Conservation (phyloP, 2,888 invertebrate genomes). For the Lepidochitona cinerea region DNA sequence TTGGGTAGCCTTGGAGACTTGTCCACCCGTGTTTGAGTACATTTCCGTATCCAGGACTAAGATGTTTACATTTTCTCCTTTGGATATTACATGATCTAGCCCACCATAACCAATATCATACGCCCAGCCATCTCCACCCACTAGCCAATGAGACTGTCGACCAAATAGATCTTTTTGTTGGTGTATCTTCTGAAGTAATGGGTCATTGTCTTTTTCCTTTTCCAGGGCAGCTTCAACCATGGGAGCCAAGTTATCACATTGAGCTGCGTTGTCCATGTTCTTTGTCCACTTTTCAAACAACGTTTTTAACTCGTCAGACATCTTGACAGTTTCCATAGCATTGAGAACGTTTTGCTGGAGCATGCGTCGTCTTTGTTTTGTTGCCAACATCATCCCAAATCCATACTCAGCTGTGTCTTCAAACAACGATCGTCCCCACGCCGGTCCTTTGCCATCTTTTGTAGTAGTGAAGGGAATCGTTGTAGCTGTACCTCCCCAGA, state of each 20-base stretch:
- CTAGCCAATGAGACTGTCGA: slow-evolving; percentile 38
- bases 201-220: slow-evolving; percentile 22
- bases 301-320: not conserved
- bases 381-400: slow-evolving; percentile 40
- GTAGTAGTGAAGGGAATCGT: slow-evolving; percentile 37
- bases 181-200: slow-evolving; percentile 17
- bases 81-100: slow-evolving; percentile 39
- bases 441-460: slow-evolving; percentile 34
- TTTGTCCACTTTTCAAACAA: slow-evolving; percentile 20
- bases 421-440: slow-evolving; percentile 39
- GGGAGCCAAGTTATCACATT: slow-evolving; percentile 19
- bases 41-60: slow-evolving; percentile 44
- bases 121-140: slow-evolving; percentile 47
- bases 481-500: slow-evolving; percentile 38
- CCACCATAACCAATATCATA: slow-evolving; percentile 48
- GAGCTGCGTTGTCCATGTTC: slow-evolving; percentile 26
- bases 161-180: slow-evolving; percentile 31
- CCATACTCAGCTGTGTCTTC: slow-evolving; percentile 44
- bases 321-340: slow-evolving; percentile 1
- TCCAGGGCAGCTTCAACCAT: slow-evolving; percentile 19
- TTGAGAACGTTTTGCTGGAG: slow-evolving; percentile 20
- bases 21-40: slow-evolving; percentile 47
- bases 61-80: slow-evolving; percentile 40
- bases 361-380: slow-evolving; percentile 32
- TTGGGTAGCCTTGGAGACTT: slow-evolving; percentile 44